These are phyloP conservation scores for Anolis carolinensis DNA, from an alignment of 2,113 vertebrate genomes.

Conservation along the genomic window DNA sequence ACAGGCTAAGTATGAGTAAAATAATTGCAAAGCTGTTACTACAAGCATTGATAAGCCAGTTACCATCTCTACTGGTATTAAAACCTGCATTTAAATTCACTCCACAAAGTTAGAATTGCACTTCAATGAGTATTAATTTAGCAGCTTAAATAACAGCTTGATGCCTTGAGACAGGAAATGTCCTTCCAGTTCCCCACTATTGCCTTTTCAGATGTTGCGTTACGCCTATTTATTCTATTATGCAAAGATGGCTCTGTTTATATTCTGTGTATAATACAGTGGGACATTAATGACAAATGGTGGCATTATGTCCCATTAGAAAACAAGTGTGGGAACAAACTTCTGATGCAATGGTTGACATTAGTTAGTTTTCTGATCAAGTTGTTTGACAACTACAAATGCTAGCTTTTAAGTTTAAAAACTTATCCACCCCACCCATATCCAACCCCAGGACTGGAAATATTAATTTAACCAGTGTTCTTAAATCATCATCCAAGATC, in stretches of 20 bases:
- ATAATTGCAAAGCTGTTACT: too few species aligned
- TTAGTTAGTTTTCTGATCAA: background rate
- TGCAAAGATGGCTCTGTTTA: background rate
- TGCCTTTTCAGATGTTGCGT: background rate
- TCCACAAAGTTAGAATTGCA: too few species aligned
- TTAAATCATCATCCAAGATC: too few species aligned
- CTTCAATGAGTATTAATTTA: too few species aligned
- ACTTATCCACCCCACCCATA: too few species aligned
- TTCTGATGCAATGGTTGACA: background rate
- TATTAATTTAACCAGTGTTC: too few species aligned
- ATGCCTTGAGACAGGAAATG: background rate
- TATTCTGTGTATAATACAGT: background rate
- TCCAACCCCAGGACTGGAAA: too few species aligned
- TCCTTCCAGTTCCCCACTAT: background rate
- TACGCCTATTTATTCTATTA: background rate
- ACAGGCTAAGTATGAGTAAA: too few species aligned
- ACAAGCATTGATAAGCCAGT: too few species aligned
- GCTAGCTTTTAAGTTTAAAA: too few species aligned
- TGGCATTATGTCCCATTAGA: background rate
- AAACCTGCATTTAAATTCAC: too few species aligned
- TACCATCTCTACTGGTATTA: too few species aligned
- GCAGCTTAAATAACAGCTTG: background rate
- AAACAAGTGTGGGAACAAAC: background rate
- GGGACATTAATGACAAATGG: background rate
- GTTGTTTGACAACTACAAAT: background rate